Base-by-base conservation (phyloP, 2,113 vertebrate genomes). In the Phalacrocorax pelagicus region DNA sequence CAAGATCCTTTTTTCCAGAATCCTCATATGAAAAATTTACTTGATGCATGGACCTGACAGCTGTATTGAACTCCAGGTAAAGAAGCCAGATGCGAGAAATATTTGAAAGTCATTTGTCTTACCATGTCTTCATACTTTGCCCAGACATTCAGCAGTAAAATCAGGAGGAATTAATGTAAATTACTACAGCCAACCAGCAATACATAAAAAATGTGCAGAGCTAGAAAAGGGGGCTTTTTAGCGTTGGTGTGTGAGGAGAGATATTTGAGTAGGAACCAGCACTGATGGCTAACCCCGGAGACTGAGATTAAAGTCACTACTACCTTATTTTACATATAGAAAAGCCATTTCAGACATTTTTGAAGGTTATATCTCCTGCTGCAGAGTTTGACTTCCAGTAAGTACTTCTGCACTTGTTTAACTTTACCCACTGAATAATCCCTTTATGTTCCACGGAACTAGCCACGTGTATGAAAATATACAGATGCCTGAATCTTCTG, bases 321-420 rank as follows among this genome's bases (percentile, higher is more conserved):
- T 52, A 74, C 34, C 69, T 79, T 74, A 61, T 67, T 94, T 94
- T 71, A 89, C 61, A 61, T 42, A 92, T 6, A 47, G 90, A 94
- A 90, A 92, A 95, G 66, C 66, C 54, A 51, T 75, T 95, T 85
- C 42, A 88, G 82, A 44, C 42, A 93, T 77, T 94, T 94, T 63
- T 55, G 46, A 92, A 89, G 72, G 72, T 62, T 92, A 3, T 61
- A 84, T 58, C 73, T 88, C 51, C 55, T 0, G 2, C 21, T 71
- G 57, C 89, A 89, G 69, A 89, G 40, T 72, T 15, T 67, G 61
- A 87, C 52, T 72, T 82, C 42, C 14, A 58, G 21, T 42, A 88
- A 93, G 42, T 82, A 54, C n/a, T 83, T 85, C 30, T 74, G 59
- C 58, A 90, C 6, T 20, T 55, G 42, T 72, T 83, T 79, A 95